phyloP scores from a whole-genome alignment of 2,113 vertebrate genomes.

The Piaya cayana region DNA sequence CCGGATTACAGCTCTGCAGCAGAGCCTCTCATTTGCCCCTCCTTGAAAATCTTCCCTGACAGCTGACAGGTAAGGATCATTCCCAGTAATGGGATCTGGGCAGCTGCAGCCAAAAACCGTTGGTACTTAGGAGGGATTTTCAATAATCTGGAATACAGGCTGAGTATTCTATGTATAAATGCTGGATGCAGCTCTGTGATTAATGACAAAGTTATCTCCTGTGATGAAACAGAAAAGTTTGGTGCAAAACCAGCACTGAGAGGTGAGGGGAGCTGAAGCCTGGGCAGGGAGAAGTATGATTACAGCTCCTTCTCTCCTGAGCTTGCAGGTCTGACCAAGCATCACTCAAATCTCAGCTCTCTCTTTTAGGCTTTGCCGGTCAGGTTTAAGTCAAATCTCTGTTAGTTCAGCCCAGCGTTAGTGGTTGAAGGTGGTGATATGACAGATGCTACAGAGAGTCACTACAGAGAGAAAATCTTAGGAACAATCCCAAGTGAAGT shows the following conservation, averaged over 20 bases:
- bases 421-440: accelerated
- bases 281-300: not conserved
- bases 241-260: not conserved
- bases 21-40: not conserved
- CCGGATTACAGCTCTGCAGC: not conserved
- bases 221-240: not conserved
- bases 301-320: not conserved
- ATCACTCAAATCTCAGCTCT: not conserved
- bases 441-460: not conserved
- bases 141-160: not conserved
- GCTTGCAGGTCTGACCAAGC: not conserved
- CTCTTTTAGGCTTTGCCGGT: not conserved
- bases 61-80: not conserved
- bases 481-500: not conserved
- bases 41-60: not conserved
- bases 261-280: not conserved
- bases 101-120: not conserved
- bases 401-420: not conserved
- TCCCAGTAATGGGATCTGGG: not conserved
- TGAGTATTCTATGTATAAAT: not conserved
- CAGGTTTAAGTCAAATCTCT: not conserved
- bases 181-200: not conserved
- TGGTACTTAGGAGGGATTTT: constrained; percentile 1
- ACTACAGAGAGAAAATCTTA: not conserved
- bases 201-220: not conserved